Evolutionary conservation across 1,140 invertebrate genomes (phyloP), one percentile per base, ranked within the genome.

Genomic region (Trypoxylus dichotomus): DNA sequence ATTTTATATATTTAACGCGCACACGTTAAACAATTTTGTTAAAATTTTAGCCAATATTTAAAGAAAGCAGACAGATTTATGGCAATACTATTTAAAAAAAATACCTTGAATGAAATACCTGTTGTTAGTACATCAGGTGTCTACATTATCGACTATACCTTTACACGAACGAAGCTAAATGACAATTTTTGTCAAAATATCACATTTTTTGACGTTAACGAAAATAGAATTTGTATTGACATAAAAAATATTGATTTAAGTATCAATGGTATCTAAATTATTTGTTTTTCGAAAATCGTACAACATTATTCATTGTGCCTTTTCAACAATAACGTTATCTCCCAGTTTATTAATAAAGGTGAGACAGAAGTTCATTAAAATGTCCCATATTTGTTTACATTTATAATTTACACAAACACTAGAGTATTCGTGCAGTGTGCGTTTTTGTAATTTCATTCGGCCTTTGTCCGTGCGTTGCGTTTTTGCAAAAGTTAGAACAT

Each of bases 201-300:
- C 74, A 79, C 25, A 68, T 68, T 78, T 80, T 83, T 79, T 82
- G 80, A 81, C 81, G 78, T 82, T 77, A 42, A 32, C 63, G 76
- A 81, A 80, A 79, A 77, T 79, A 73, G 68, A 29, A 42, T 80
- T 78, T 76, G 78, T 75, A 78, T 81, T 81, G 79, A 80, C 80
- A 79, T 77, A 79, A 78, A 77, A 42, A 72, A 58, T 78, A 80
- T 79, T 77, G 74, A 78, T 80, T 79, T 77, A 13, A 32, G 68
- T 80, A 79, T 81, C 79, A 84, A 85, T 85, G 84, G 81, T 85
- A 85, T 83, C 83, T 81, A 85, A 85, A 85, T 85, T 84, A 83
- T 81, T 83, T 82, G 84, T 85, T 84, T 82, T 76, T 78, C 75
- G 78, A 79, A 76, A 47, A 79, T 80, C 80, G 81, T 77, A 68